Conservation (phyloP, 2,888 invertebrate species). For the Dryocosmus kuriphilus region DNA sequence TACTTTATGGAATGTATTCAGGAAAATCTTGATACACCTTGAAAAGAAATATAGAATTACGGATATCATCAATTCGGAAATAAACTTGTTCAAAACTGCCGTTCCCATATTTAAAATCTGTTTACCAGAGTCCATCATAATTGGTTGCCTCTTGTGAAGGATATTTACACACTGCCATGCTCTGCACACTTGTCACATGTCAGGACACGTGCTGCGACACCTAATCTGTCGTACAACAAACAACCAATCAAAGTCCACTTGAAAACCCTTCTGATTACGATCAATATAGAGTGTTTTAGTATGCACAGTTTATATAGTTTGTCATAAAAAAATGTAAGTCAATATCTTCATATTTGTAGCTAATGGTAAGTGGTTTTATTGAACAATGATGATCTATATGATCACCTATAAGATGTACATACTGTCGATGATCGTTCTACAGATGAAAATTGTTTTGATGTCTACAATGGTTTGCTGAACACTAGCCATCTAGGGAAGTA, state of each 20-base stretch:
- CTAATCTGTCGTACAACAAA: conserved; percentile 70
- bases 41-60: no score
- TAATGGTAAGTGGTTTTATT: no score
- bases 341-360: background rate
- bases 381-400: no score
- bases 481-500: no score
- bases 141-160: background rate
- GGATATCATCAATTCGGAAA: no score
- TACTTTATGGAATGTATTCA: no score
- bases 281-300: background rate
- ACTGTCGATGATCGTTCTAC: no score
- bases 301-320: conserved; percentile 20
- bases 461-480: no score
- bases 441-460: no score
- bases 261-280: conserved; percentile 46
- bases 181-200: conserved; percentile 71
- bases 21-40: background rate
- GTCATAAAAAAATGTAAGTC: background rate
- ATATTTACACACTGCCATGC: conserved; percentile 7
- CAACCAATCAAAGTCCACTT: conserved; percentile 65
- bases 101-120: background rate
- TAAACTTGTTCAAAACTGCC: background rate
- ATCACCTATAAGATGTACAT: no score
- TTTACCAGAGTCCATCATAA: background rate
- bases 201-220: conserved; percentile 71